Base-by-base conservation (phyloP, 2,797 vertebrate genomes). In the Tangara arthus region DNA sequence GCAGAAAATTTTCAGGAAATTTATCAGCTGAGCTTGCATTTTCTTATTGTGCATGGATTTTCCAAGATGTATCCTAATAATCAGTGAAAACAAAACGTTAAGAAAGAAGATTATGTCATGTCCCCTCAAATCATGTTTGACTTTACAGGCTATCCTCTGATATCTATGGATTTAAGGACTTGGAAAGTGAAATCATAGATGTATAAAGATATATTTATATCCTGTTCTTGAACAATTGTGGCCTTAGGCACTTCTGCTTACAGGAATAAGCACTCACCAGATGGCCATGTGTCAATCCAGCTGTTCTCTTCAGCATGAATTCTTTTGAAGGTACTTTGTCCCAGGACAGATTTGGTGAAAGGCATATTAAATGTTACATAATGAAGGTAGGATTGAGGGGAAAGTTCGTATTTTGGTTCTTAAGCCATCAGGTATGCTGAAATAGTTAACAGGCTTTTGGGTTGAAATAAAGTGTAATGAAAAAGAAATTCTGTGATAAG, bases 251-350 rank as follows among this genome's bases (percentile, higher is more conserved):
- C 61, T 89, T 86, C 39, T 87, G 80, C 83, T 89, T 70, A 50
- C 46, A 87, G 66, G 55, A 86, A 82, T 68, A 75, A 91, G 71
- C 17, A 0, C 35, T 89, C 65, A 82, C 68, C 84, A 96, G 77
- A 94, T 96, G 88, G 91, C 42, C 57, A 13, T 88, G 77, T 91
- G 47, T 79, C 85, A 89, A 80, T 92, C 82, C 95, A 96, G 93
- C 72, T 96, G 83, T 94, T 97, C 53, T 72, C 27, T 96, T 97
- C 92, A 70, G 85, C 89, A 86, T 91, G 61, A 96, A 82, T 93
- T 93, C 89, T 27, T 91, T 50, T 71, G 44, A 82, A 89, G 77
- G 34, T 96, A 66, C 70, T 80, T 37, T 79, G 64, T 92, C 65
- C 37, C 47, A 63, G 84, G 84, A 91, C 24, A 91, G 53, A 87